These are phyloP conservation scores for Tragelaphus oryx DNA, from an alignment of 2,797 vertebrate species.

Conservation along the genomic window DNA sequence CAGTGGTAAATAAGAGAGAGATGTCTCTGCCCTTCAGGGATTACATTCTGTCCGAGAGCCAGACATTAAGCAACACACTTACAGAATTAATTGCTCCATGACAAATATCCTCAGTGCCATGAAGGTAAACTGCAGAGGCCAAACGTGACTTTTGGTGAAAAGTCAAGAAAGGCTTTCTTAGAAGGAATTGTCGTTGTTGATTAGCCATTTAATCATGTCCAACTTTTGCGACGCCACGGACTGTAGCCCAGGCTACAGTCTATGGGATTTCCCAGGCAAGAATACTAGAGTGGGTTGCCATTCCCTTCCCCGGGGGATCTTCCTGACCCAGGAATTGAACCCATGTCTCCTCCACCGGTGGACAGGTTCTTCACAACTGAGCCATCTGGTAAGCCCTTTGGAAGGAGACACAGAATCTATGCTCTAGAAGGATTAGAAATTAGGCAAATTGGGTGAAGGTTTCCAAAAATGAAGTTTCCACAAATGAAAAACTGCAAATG, in stretches of 20 bases:
- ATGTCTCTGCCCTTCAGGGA: not conserved
- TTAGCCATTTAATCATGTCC: accelerated
- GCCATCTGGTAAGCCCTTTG: not conserved
- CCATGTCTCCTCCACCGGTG: not conserved
- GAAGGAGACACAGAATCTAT: not conserved
- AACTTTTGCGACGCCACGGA: not conserved
- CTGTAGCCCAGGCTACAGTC: not conserved
- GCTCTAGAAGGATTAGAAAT: not conserved
- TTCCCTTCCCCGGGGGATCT: not conserved
- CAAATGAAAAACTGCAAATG: not conserved
- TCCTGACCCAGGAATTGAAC: not conserved
- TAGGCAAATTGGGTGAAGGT: not conserved
- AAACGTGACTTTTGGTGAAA: not conserved
- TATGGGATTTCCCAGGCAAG: not conserved
- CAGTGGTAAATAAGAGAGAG: not conserved
- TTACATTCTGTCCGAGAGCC: not conserved
- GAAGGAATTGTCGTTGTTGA: not conserved
- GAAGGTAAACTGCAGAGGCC: not conserved
- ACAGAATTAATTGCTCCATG: not conserved
- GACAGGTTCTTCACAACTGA: not conserved
- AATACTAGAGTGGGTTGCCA: not conserved
- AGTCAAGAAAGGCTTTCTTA: not conserved
- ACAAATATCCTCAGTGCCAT: not conserved
- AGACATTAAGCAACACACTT: not conserved
- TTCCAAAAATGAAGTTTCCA: not conserved